phyloP scores from a whole-genome alignment of 2,888 invertebrate species.

The Sialis lutaria region DNA sequence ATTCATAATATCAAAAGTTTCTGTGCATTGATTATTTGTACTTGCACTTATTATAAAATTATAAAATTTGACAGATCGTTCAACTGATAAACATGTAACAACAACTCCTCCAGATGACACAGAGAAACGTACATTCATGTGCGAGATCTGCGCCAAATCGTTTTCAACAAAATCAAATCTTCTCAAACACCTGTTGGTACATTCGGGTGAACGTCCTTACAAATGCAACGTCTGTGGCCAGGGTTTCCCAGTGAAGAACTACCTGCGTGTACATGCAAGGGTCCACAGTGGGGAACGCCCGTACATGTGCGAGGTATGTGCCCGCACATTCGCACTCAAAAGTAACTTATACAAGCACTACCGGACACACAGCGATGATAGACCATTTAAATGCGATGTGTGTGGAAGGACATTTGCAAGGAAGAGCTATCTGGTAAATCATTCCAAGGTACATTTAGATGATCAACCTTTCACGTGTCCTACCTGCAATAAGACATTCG shows the following conservation, averaged over 20 bases:
- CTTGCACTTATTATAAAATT: too few species aligned
- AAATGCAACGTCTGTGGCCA: not conserved
- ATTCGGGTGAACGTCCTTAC: not conserved
- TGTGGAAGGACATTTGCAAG: not conserved
- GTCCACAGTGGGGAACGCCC: not conserved
- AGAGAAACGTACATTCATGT: not conserved
- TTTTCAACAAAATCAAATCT: not conserved
- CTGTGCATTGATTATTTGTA: too few species aligned
- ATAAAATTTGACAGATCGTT: too few species aligned
- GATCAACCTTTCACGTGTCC: slow-evolving; percentile 74
- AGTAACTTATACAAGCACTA: not conserved
- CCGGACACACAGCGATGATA: not conserved
- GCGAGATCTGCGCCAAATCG: not conserved
- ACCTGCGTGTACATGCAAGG: not conserved
- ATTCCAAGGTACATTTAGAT: not conserved
- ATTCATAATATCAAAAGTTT: too few species aligned
- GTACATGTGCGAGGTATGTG: not conserved
- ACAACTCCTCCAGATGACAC: not conserved
- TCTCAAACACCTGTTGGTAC: not conserved
- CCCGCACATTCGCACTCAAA: not conserved
- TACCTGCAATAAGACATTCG: slow-evolving; percentile 76
- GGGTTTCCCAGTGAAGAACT: not conserved
- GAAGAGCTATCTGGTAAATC: not conserved
- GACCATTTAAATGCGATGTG: not conserved
- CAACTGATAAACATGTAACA: too few species aligned